Conservation (phyloP, 92 coral and sea anemone species). For the Umimayanthus kanabou region DNA sequence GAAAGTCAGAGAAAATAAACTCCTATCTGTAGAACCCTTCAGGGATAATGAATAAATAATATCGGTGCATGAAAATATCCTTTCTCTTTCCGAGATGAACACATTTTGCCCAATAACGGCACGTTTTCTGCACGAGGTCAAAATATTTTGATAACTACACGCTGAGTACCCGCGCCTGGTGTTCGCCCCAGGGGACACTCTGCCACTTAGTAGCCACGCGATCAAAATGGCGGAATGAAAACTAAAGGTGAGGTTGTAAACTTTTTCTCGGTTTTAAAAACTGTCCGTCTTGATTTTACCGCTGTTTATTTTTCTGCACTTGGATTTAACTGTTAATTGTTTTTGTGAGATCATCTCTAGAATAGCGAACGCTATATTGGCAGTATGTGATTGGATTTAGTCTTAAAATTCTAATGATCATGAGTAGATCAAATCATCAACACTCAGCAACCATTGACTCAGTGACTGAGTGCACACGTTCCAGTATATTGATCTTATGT, state of each 20-base stretch:
- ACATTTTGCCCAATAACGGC: conserved; percentile 45
- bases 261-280: too few species aligned
- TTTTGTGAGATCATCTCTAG: too few species aligned
- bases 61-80: not conserved
- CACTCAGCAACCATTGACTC: too few species aligned
- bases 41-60: conserved; percentile 39
- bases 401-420: too few species aligned
- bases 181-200: not conserved
- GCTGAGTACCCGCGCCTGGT: conserved; percentile 48
- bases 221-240: conserved; percentile 24
- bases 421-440: too few species aligned
- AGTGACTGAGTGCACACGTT: too few species aligned
- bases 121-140: conserved; percentile 64
- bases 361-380: too few species aligned
- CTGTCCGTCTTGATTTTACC: not conserved
- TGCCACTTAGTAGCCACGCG: conserved; percentile 27
- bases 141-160: conserved; percentile 26
- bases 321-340: not conserved
- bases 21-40: conserved; percentile 20
- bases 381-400: too few species aligned
- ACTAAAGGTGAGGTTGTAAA: not conserved
- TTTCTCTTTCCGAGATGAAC: conserved; percentile 1
- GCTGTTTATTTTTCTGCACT: not conserved
- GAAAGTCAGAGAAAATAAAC: conserved; percentile 1
- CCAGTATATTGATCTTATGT: too few species aligned